Percentiles rank a stretch among this genome's conserved stretches.
phyloP scores from a whole-genome alignment of 2,113 vertebrate genomes.

The Phalacrocorax aristotelis region DNA sequence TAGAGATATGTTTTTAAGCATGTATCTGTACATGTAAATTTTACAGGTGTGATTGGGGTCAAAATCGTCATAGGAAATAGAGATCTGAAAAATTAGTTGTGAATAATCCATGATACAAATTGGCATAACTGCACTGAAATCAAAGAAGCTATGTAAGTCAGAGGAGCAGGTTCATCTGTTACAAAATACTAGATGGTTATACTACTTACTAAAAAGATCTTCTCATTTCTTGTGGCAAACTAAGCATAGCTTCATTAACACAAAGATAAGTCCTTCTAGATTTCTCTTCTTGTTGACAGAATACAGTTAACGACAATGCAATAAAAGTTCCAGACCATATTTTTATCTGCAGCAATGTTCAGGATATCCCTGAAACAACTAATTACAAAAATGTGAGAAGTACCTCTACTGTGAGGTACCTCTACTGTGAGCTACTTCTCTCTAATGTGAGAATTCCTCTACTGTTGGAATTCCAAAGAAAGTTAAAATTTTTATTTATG shows the following conservation, averaged over 20 bases:
- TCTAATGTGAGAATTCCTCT: not conserved
- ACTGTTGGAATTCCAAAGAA: not conserved
- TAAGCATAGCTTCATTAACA: not conserved
- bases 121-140: not conserved
- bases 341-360: not conserved
- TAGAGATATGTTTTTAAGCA: not conserved
- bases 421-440: not conserved
- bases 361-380: not conserved
- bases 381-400: not conserved
- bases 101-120: not conserved
- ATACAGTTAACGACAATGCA: not conserved
- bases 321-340: not conserved
- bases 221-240: not conserved
- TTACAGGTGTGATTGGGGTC: not conserved
- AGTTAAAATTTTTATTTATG: not conserved
- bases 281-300: not conserved
- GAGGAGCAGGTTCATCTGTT: not conserved
- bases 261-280: not conserved
- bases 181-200: not conserved
- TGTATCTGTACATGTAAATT: not conserved
- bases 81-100: not conserved
- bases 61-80: not conserved
- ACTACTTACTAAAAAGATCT: not conserved
- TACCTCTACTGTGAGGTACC: not conserved
- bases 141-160: not conserved